Percentiles rank a stretch among this genome's conserved stretches.
phyloP scores from a whole-genome alignment of 2,888 invertebrate genomes.

The Deroplatys truncata region DNA sequence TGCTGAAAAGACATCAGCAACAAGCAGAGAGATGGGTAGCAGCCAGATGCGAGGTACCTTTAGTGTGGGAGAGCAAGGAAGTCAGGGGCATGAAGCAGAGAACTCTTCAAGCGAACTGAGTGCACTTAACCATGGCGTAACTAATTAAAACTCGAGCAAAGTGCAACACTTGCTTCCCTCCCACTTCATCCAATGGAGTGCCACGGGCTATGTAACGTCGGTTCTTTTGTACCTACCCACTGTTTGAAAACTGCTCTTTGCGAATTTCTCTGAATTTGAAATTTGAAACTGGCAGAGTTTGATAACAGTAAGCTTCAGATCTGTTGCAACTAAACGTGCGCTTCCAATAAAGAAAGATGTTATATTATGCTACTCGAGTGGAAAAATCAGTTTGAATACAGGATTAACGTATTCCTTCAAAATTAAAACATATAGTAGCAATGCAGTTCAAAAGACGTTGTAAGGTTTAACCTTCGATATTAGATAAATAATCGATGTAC shows the following conservation, averaged over 20 bases:
- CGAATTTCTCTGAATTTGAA: background rate
- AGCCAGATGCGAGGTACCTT: background rate
- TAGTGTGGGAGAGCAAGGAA: background rate
- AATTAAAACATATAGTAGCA: too few relatives aligned
- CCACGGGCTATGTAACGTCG: background rate
- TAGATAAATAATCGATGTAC: too few relatives aligned
- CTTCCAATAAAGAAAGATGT: too few relatives aligned
- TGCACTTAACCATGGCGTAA: background rate
- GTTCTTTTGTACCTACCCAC: background rate
- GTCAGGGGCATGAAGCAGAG: background rate
- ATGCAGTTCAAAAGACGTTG: too few relatives aligned
- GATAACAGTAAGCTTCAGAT: background rate
- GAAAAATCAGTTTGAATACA: too few relatives aligned
- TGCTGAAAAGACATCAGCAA: background rate
- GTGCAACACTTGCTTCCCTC: background rate
- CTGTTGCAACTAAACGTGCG: too few relatives aligned
- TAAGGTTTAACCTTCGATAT: too few relatives aligned
- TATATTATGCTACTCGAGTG: too few relatives aligned
- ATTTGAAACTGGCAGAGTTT: background rate
- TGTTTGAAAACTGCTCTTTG: background rate
- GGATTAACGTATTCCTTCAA: too few relatives aligned
- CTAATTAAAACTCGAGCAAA: background rate
- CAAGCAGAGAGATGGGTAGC: background rate
- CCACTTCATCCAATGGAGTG: background rate
- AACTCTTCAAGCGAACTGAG: background rate